These are phyloP conservation scores for Scaptomyza reducta DNA, from an alignment of 2,888 invertebrate species.

Conservation along the genomic window DNA sequence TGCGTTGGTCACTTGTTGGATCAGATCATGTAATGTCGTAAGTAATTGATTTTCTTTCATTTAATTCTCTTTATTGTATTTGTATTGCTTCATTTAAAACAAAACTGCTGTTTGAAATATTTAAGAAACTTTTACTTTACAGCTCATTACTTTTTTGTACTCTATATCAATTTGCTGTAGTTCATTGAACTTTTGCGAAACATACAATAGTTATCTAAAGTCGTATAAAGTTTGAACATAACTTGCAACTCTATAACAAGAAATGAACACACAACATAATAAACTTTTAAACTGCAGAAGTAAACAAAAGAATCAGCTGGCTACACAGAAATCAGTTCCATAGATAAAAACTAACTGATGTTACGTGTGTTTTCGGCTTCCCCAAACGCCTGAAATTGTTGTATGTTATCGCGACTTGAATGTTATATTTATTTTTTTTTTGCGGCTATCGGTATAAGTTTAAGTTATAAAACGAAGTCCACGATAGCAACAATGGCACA, in stretches of 20 bases:
- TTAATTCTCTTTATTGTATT: neutral
- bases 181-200: slow-evolving; percentile 24
- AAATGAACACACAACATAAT: too few species aligned
- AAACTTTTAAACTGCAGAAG: slow-evolving; percentile 5
- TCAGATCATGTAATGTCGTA: slow-evolving; percentile 47
- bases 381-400: slow-evolving; percentile 19
- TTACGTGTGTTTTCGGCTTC: slow-evolving; percentile 63
- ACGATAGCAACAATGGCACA: slow-evolving; percentile 72
- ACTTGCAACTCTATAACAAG: slow-evolving; percentile 1
- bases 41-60: slow-evolving; percentile 17
- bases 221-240: slow-evolving; percentile 14
- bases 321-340: slow-evolving; percentile 26
- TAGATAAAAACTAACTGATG: slow-evolving; percentile 26
- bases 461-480: slow-evolving; percentile 51
- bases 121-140: neutral
- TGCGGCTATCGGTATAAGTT: slow-evolving; percentile 36
- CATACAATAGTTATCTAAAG: slow-evolving; percentile 22
- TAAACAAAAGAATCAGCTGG: slow-evolving; percentile 37
- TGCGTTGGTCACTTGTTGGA: slow-evolving; percentile 66
- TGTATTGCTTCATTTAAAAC: too few species aligned
- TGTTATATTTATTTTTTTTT: neutral
- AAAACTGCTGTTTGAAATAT: too few species aligned
- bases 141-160: neutral
- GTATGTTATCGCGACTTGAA: slow-evolving; percentile 29
- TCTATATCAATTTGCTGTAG: neutral